A percentile compares a stretch with the other conserved stretches of the same genome.
phyloP scores from a whole-genome alignment of 2,113 vertebrate species.

The Cromileptes altivelis region DNA sequence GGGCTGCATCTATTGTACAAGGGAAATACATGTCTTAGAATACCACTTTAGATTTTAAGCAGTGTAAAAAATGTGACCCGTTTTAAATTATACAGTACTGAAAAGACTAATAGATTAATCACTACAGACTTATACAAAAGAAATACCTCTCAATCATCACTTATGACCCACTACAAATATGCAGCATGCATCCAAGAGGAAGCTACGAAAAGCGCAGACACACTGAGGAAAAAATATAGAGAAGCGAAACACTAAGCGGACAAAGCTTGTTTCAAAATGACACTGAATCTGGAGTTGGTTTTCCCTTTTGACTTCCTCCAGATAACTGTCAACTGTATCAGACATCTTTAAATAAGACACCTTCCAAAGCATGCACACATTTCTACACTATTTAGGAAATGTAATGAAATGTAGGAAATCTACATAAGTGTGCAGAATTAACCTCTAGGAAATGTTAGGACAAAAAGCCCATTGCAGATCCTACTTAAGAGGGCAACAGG shows the following conservation, averaged over 20 bases:
- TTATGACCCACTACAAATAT: no score
- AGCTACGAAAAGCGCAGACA: no score
- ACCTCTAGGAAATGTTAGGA: background rate
- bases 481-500: background rate
- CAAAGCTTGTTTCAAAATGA: no score
- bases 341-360: background rate
- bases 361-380: background rate
- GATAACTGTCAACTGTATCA: no score
- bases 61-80: background rate
- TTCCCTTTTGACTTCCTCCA: no score
- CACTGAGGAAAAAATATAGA: no score
- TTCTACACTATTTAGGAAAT: background rate
- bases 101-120: background rate
- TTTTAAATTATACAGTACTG: background rate
- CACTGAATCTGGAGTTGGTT: no score
- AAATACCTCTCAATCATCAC: no score
- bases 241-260: no score
- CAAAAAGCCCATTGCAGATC: constrained; percentile 1
- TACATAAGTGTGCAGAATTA: background rate
- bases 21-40: background rate
- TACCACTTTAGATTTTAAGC: background rate
- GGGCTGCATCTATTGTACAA: background rate
- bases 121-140: background rate
- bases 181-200: no score
- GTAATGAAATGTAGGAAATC: background rate